Percentiles rank a stretch among this genome's conserved stretches.
Evolutionary conservation across 2,797 vertebrate genomes (phyloP).

Genomic region (Loriculus beryllinus): DNA sequence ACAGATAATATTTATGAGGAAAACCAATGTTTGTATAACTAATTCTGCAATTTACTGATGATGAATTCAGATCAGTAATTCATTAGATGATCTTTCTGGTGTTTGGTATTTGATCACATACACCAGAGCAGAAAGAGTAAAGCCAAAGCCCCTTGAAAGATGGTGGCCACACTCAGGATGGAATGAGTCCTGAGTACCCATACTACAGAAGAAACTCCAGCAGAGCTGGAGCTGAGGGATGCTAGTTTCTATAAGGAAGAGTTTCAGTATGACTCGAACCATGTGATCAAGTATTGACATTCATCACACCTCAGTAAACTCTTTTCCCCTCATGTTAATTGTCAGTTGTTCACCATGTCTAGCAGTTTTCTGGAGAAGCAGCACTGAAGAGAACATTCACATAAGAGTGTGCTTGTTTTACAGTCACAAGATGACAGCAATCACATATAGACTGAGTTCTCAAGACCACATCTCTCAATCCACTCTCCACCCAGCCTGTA

Average conservation of each 20-base stretch:
- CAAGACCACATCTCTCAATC: background rate
- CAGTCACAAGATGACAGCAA: background rate
- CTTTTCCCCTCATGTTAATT: background rate
- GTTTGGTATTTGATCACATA: background rate
- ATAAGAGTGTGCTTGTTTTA: background rate
- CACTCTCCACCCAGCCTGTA: background rate
- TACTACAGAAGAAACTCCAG: background rate
- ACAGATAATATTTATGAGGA: background rate
- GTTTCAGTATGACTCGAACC: background rate
- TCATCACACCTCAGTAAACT: background rate
- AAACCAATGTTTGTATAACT: background rate
- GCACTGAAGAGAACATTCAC: background rate
- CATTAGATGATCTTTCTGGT: background rate
- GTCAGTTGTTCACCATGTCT: background rate
- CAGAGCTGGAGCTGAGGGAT: background rate
- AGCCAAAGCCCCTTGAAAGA: background rate
- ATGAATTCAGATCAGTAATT: background rate
- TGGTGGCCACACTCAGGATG: too few relatives aligned
- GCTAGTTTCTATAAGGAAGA: background rate
- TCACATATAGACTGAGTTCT: background rate
- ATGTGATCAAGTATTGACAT: background rate
- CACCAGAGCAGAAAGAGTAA: background rate
- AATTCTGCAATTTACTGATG: background rate
- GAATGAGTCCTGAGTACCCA: background rate
- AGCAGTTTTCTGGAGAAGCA: background rate